A percentile compares a stretch with the other conserved stretches of the same genome.
These are phyloP conservation scores for Fukomys damarensis DNA, from an alignment of 2,113 vertebrate genomes.

Conservation along the genomic window DNA sequence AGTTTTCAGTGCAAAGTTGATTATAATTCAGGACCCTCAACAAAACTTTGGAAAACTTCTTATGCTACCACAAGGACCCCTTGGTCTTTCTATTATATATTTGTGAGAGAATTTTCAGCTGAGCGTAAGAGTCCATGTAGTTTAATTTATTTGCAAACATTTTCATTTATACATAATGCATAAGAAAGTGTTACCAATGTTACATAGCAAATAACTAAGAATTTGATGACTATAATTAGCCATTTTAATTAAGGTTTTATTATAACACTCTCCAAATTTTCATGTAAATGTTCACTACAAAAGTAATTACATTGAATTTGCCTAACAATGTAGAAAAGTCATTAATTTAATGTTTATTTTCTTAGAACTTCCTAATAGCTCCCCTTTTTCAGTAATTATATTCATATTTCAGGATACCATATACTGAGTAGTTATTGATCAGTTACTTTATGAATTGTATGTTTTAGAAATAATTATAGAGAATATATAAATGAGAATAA, in stretches of 20 bases:
- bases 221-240: conserved; percentile 59
- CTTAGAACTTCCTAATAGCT: conserved; percentile 12
- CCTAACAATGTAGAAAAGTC: conserved; percentile 27
- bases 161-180: conserved; percentile 34
- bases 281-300: conserved; percentile 17
- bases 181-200: conserved; percentile 44
- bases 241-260: conserved; percentile 59
- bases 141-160: conserved; percentile 63
- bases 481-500: not conserved
- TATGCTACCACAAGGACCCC: not conserved
- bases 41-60: not conserved
- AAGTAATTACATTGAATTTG: conserved; percentile 54
- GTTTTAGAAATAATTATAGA: not conserved
- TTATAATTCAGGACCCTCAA: conserved; percentile 19
- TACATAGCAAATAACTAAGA: conserved; percentile 50
- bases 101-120: not conserved
- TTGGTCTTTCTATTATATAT: not conserved
- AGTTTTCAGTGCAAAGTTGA: not conserved
- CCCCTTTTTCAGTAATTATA: not conserved
- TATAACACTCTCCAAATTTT: conserved; percentile 13
- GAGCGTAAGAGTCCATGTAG: not conserved
- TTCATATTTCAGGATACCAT: not conserved
- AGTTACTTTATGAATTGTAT: not conserved
- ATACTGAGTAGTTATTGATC: not conserved
- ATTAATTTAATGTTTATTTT: not conserved